These are phyloP conservation scores for Dufourea novaeangliae DNA, from an alignment of 1,140 invertebrate genomes.

Conservation along the genomic window DNA sequence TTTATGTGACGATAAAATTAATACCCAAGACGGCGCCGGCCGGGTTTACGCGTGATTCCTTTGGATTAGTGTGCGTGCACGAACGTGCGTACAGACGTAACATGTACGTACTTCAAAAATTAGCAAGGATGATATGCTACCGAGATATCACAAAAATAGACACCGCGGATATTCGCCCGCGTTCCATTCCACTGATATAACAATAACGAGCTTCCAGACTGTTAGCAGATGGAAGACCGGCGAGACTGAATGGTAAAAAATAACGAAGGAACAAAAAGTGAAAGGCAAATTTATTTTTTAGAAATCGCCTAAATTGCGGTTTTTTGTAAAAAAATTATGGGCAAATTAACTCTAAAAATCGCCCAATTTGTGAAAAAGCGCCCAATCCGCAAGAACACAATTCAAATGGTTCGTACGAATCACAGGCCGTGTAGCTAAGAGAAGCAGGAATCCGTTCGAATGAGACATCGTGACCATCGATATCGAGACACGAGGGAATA, in stretches of 20 bases:
- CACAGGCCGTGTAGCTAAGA: too few species aligned
- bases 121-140: not conserved
- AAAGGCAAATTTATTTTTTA: too few species aligned
- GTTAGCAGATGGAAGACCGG: not conserved
- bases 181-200: not conserved
- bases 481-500: not conserved
- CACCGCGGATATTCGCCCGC: not conserved
- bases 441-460: too few species aligned
- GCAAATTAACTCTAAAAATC: too few species aligned
- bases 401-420: too few species aligned
- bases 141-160: conserved; percentile 5
- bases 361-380: too few species aligned
- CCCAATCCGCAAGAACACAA: too few species aligned
- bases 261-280: too few species aligned
- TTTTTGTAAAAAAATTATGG: too few species aligned
- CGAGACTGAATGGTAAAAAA: not conserved
- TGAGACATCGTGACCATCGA: too few species aligned
- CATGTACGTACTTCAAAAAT: not conserved
- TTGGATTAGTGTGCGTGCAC: not conserved
- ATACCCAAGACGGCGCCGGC: not conserved
- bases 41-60: not conserved
- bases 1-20: not conserved
- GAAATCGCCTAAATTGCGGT: too few species aligned
- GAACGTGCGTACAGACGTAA: not conserved
- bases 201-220: not conserved